Conservation (phyloP, 2,113 vertebrate genomes). For the Eclectus roratus region DNA sequence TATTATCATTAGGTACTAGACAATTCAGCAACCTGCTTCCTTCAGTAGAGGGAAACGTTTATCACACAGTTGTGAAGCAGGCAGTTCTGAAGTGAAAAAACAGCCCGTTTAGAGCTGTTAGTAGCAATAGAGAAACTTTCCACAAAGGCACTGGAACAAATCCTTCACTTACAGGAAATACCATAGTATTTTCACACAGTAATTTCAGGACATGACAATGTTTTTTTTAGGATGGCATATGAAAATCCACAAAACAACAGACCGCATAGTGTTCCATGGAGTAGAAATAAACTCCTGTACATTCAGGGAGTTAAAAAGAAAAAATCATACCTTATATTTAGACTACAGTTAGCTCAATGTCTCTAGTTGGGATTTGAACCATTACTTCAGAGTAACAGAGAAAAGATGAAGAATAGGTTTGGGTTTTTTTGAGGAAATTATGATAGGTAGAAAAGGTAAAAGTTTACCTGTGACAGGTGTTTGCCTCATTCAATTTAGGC, state of each 20-base stretch:
- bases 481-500: neutral
- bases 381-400: neutral
- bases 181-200: neutral
- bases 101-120: neutral
- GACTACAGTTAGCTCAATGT: neutral
- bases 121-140: neutral
- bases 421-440: rapidly evolving
- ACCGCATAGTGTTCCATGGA: neutral
- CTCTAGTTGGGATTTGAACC: neutral
- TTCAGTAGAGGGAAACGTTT: neutral
- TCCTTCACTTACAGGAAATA: neutral
- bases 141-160: neutral
- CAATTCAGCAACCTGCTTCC: neutral
- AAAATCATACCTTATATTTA: neutral
- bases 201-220: neutral
- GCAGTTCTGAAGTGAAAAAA: neutral
- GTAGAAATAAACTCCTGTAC: neutral
- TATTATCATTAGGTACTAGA: neutral
- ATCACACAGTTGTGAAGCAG: neutral
- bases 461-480: neutral
- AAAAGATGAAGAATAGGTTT: neutral
- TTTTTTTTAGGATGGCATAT: neutral
- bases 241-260: neutral
- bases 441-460: neutral
- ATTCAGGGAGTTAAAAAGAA: neutral